Conservation (phyloP, 2,888 invertebrate species). For the Drosophila cognata region DNA sequence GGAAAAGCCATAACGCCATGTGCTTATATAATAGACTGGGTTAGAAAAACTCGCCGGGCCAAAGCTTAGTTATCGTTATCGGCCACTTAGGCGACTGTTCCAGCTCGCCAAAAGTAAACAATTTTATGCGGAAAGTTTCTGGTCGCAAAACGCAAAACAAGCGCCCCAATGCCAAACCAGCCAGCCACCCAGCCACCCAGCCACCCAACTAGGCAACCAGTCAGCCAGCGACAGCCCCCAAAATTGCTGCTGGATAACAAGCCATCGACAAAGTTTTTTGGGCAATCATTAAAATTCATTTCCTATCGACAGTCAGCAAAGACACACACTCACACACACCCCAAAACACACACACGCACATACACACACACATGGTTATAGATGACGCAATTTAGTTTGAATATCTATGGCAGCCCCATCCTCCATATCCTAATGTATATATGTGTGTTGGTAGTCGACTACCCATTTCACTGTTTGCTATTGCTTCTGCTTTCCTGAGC, state of each 20-base stretch:
- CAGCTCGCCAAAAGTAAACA: slow-evolving; percentile 67
- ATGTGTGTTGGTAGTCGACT: slow-evolving; percentile 16
- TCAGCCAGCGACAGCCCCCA: slow-evolving; percentile 1
- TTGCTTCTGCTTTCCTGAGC: neutral
- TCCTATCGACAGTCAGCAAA: slow-evolving; percentile 74
- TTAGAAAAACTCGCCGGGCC: neutral
- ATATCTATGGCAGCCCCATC: slow-evolving; percentile 63
- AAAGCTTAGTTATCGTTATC: slow-evolving; percentile 61
- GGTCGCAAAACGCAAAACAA: slow-evolving; percentile 54
- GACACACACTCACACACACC: slow-evolving; percentile 27
- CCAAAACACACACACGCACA: slow-evolving; percentile 22
- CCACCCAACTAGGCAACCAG: neutral
- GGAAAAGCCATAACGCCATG: slow-evolving; percentile 4
- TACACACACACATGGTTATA: slow-evolving; percentile 53
- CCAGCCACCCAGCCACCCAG: neutral
- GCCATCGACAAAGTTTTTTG: slow-evolving; percentile 58
- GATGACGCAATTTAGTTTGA: slow-evolving; percentile 79
- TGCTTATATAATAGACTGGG: slow-evolving; percentile 7
- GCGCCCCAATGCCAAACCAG: slow-evolving; percentile 18
- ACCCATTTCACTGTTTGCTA: slow-evolving; percentile 11
- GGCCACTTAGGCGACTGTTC: slow-evolving; percentile 58
- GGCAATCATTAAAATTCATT: slow-evolving; percentile 79
- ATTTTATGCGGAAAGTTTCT: slow-evolving; percentile 74
- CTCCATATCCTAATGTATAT: slow-evolving; percentile 13
- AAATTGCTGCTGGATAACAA: slow-evolving; percentile 40